phyloP scores from a whole-genome alignment of 2,113 vertebrate genomes.

The Dicerorhinus sumatrensis region DNA sequence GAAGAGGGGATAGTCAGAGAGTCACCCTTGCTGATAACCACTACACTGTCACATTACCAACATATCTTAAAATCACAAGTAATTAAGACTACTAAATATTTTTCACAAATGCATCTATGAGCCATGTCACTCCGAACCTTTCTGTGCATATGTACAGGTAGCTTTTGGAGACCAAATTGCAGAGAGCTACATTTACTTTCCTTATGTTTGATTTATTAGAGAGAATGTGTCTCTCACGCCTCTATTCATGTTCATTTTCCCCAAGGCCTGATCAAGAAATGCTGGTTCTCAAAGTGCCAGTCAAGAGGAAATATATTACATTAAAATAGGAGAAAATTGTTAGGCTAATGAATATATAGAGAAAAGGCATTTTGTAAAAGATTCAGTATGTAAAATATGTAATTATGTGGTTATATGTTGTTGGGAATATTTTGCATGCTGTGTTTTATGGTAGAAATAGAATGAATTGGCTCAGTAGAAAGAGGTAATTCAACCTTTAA shows the following conservation, averaged over 20 bases:
- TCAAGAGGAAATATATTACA: background rate
- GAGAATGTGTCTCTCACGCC: background rate
- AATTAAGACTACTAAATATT: conserved; percentile 36
- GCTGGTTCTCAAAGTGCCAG: background rate
- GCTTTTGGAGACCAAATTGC: background rate
- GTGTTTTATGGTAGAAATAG: conserved; percentile 18
- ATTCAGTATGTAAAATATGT: background rate
- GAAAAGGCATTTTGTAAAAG: conserved; percentile 1
- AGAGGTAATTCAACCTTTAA: background rate
- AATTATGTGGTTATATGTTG: background rate
- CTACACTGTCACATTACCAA: background rate
- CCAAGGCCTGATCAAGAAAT: conserved; percentile 35
- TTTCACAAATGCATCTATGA: background rate
- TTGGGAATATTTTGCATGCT: background rate
- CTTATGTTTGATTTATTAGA: background rate
- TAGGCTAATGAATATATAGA: background rate
- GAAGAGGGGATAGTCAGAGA: background rate
- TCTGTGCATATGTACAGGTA: background rate
- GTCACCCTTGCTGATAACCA: background rate
- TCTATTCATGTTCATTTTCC: background rate
- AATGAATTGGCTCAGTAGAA: background rate
- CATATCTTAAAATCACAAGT: conserved; percentile 11
- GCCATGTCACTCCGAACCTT: background rate
- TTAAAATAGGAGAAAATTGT: conserved; percentile 17
- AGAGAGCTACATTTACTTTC: background rate